Evolutionary conservation across 2,888 invertebrate species (phyloP).

Genomic region (Unio pictorum): DNA sequence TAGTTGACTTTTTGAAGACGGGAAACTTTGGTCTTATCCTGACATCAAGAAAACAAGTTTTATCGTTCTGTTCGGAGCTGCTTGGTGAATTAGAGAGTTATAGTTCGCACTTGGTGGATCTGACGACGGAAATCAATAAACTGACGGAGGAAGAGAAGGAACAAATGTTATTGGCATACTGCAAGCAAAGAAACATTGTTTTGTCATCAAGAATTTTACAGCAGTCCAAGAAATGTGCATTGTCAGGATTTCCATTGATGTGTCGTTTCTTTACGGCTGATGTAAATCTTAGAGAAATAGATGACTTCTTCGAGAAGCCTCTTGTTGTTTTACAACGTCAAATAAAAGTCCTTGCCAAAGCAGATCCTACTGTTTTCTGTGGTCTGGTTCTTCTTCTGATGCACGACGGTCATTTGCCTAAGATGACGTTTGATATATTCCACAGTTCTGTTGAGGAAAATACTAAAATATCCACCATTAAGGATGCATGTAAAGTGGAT

Average conservation of each 20-base stretch:
- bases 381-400: slow-evolving; percentile 19
- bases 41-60: slow-evolving; percentile 23
- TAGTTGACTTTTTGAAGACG: slow-evolving; percentile 8
- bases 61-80: slow-evolving; percentile 1
- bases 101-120: slow-evolving; percentile 10
- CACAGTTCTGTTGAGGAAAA: slow-evolving; percentile 3
- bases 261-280: slow-evolving; percentile 20
- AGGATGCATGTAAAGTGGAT: slow-evolving; percentile 21
- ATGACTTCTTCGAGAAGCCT: slow-evolving; percentile 18
- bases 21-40: slow-evolving; percentile 22
- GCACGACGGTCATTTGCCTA: slow-evolving; percentile 18
- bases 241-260: slow-evolving; percentile 24
- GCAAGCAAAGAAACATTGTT: background rate
- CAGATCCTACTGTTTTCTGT: slow-evolving; percentile 14
- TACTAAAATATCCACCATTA: slow-evolving; percentile 8
- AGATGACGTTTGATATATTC: slow-evolving; percentile 15
- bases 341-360: slow-evolving; percentile 8
- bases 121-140: slow-evolving; percentile 7
- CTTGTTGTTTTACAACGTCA: slow-evolving; percentile 15
- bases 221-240: background rate
- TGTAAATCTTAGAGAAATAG: slow-evolving; percentile 7
- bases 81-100: slow-evolving; percentile 4
- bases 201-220: slow-evolving; percentile 2
- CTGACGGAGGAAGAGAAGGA: slow-evolving; percentile 15
- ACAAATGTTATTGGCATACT: slow-evolving; percentile 9